These are phyloP conservation scores for Beaufortia kweichowensis DNA, from an alignment of 2,113 vertebrate species.

Conservation along the genomic window DNA sequence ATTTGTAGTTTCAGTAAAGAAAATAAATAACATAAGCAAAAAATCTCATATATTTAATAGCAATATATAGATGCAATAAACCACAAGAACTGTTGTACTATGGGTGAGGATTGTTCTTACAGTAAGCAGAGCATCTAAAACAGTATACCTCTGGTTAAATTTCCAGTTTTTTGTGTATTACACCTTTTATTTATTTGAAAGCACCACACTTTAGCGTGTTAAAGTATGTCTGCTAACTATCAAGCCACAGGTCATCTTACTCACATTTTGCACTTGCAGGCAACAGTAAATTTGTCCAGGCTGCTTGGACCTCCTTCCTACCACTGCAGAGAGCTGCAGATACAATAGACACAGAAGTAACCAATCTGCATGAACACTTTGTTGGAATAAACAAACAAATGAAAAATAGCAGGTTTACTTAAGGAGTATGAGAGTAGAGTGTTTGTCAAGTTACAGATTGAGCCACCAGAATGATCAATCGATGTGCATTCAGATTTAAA, in stretches of 20 bases:
- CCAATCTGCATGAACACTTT: constrained; percentile 4
- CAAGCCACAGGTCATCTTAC: neutral
- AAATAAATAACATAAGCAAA: too few relatives aligned
- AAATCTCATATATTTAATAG: too few relatives aligned
- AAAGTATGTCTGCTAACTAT: neutral
- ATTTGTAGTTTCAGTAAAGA: neutral
- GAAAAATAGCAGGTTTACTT: neutral
- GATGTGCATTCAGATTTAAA: neutral
- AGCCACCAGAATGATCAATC: constrained; percentile 17
- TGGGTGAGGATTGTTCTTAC: too few relatives aligned
- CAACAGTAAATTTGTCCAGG: too few relatives aligned
- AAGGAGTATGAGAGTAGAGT: neutral
- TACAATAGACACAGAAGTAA: neutral
- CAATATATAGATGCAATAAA: too few relatives aligned
- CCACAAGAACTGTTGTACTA: too few relatives aligned
- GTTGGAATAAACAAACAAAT: neutral
- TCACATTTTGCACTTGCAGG: too few relatives aligned
- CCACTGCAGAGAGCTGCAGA: neutral
- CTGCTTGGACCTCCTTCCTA: neutral
- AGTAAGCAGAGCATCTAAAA: too few relatives aligned
- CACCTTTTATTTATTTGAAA: too few relatives aligned
- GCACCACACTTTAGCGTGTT: neutral
- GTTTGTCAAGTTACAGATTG: neutral
- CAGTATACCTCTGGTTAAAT: too few relatives aligned
- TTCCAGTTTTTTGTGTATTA: too few relatives aligned